Percentiles rank a stretch among this genome's conserved stretches.
Evolutionary conservation across 2,113 vertebrate species (phyloP).

Genomic region (Delphinapterus leucas): DNA sequence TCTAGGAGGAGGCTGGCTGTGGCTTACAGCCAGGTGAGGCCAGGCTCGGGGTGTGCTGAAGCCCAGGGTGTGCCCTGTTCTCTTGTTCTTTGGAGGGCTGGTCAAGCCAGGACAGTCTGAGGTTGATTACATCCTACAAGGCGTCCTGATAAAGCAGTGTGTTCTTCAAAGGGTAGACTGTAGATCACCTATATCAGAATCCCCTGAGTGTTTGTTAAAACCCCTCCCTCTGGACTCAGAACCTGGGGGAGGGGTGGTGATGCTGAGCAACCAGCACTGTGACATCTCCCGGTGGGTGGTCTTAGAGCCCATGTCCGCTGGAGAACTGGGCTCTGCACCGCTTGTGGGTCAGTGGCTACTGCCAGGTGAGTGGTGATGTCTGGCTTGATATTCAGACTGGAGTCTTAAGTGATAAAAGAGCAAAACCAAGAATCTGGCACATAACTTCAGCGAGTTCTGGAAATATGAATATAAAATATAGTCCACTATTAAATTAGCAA

Average conservation of each 20-base stretch:
- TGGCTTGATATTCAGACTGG: not conserved
- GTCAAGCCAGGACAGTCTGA: not conserved
- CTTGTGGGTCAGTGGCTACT: not conserved
- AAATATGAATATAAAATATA: not conserved
- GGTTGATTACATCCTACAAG: not conserved
- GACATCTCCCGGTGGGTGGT: no score
- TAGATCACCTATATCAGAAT: not conserved
- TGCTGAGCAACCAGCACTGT: no score
- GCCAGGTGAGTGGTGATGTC: not conserved
- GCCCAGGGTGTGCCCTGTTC: not conserved
- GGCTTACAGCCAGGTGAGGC: not conserved
- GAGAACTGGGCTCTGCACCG: fast-evolving
- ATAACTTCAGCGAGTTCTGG: not conserved
- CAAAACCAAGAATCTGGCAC: not conserved
- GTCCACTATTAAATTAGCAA: not conserved
- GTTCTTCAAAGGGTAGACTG: not conserved
- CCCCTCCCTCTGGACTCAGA: not conserved
- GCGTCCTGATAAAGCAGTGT: not conserved
- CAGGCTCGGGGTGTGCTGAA: fast-evolving
- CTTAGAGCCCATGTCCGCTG: not conserved
- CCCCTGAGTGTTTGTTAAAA: not conserved
- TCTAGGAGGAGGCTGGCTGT: not conserved
- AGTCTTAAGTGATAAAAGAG: not conserved
- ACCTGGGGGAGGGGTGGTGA: not conserved
- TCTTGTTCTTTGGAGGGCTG: not conserved